Evolutionary conservation across 2,797 vertebrate genomes (phyloP), one percentile per base, ranked within the genome.

Genomic region (Sebastes hopkinsi): DNA sequence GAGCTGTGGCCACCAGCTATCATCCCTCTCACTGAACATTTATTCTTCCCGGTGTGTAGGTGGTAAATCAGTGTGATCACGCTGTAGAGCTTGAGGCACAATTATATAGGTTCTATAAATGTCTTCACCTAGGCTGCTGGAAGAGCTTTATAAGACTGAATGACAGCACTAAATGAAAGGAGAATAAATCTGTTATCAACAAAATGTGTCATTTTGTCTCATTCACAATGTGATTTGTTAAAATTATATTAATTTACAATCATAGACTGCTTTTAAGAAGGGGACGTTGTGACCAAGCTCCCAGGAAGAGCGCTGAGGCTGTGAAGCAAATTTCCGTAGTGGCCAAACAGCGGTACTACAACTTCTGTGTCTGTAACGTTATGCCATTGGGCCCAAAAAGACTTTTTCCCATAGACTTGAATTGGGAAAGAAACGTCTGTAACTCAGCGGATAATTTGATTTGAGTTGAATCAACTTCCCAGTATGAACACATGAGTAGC

Each of bases 71-170:
- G 75, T 67, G 77, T 68, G 85, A 86, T 87, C 73, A 25, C 71
- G 34, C 27, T 70, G 80, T 27, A 12, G 82, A 64, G 70, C 86
- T 83, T 4, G 1, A 79, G 75, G 83, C 77, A 65, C 75, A 89
- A 87, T 90, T 83, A 87, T 80, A 75, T 77, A 79, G 55, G 18
- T 79, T 89, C 84, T 91, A 89, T 90, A 85, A 90, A 88, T 82
- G 79, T 83, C 81, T 76, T 79, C 30, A n/a, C n/a, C 20, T 72
- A 74, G 67, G 27, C 81, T 67, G 64, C 12, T 14, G 62, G 72
- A 72, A 3, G 72, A 72, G 2, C 50, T 56, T 64, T 67, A 74
- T 68, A n/a, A 0, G 50, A 52, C 50, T 70, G 60, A 77, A 72
- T 69, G 56, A 18, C 36, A 20, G 14, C 29, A 30, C 25, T 54